Evolutionary conservation across 2,888 invertebrate genomes (phyloP).

Genomic region (Nysson spinosus): DNA sequence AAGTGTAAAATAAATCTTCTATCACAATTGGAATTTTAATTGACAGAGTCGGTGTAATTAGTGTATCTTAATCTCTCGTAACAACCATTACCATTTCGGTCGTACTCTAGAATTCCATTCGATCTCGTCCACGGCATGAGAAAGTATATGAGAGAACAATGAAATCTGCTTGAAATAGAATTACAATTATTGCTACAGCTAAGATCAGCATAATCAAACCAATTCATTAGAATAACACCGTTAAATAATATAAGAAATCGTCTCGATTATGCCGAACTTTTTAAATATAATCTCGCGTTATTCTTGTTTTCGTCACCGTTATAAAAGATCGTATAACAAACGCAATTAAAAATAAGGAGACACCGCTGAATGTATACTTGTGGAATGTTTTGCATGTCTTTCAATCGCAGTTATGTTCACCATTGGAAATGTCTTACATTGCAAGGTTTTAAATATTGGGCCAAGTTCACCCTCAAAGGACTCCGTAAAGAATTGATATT

Average conservation of each 20-base stretch:
- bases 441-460: too few relatives aligned
- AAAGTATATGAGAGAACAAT: constrained; percentile 26
- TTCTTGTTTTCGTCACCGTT: too few relatives aligned
- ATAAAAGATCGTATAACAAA: too few relatives aligned
- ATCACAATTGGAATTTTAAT: constrained; percentile 27
- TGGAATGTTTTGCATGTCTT: too few relatives aligned
- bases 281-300: too few relatives aligned
- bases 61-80: constrained; percentile 42
- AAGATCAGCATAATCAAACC: background rate
- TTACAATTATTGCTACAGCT: constrained; percentile 22
- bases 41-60: constrained; percentile 27
- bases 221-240: background rate
- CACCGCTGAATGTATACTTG: too few relatives aligned
- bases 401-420: too few relatives aligned
- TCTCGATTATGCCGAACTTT: background rate
- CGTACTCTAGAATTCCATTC: constrained; percentile 21
- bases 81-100: constrained; percentile 37
- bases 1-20: constrained; percentile 6
- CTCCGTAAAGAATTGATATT: too few relatives aligned
- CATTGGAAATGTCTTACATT: too few relatives aligned
- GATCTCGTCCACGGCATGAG: constrained; percentile 23
- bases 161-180: constrained; percentile 17
- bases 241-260: constrained; percentile 7
- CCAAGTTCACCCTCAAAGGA: too few relatives aligned
- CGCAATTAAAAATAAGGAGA: too few relatives aligned